Conservation (phyloP, 2,888 invertebrate species). For the Ceramica pisi region DNA sequence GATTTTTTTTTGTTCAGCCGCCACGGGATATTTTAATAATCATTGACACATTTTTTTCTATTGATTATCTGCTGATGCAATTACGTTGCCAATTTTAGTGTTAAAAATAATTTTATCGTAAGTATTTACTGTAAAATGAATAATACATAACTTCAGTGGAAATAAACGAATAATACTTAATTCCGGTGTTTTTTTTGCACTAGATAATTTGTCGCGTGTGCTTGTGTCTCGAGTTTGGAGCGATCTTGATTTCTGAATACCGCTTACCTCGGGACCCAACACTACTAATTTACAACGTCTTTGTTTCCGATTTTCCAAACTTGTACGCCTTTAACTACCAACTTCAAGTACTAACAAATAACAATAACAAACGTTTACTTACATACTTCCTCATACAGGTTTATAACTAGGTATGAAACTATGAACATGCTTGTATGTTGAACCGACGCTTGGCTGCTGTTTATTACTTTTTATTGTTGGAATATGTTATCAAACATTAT, state of each 20-base stretch:
- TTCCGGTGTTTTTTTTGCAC: too few species aligned
- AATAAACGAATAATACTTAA: too few species aligned
- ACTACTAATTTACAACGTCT: constrained; percentile 29
- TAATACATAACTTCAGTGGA: too few species aligned
- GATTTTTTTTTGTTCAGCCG: not conserved
- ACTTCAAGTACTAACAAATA: constrained; percentile 26
- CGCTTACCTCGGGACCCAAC: constrained; percentile 15
- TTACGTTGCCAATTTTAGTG: too few species aligned
- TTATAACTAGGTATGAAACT: constrained; percentile 36
- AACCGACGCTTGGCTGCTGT: not conserved
- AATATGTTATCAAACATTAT: constrained; percentile 7
- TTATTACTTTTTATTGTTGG: constrained; percentile 29
- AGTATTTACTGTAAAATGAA: too few species aligned
- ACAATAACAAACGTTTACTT: constrained; percentile 40
- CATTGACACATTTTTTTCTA: not conserved
- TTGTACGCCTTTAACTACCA: constrained; percentile 24
- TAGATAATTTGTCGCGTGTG: too few species aligned
- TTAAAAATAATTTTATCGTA: too few species aligned
- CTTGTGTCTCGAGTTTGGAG: not conserved
- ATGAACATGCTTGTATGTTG: constrained; percentile 11
- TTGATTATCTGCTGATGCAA: too few species aligned
- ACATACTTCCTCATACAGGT: constrained; percentile 36
- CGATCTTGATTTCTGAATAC: not conserved
- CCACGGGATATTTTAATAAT: not conserved
- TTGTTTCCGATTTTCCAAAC: constrained; percentile 43